phyloP scores from a whole-genome alignment of 2,888 invertebrate genomes.

The Nemotelus pantherinus region DNA sequence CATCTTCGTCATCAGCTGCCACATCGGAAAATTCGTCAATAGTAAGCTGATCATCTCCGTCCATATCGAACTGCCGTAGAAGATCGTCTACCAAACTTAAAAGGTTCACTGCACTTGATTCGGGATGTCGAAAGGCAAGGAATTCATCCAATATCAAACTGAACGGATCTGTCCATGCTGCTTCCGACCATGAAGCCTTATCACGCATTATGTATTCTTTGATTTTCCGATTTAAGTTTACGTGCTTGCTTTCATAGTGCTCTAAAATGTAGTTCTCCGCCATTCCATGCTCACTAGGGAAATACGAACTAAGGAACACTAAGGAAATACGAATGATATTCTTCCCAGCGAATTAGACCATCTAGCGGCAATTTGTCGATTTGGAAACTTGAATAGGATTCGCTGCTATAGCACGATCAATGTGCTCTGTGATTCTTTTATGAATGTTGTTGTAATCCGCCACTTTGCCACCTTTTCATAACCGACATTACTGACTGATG shows the following conservation, averaged over 20 bases:
- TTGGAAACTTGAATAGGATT: slow-evolving; percentile 74
- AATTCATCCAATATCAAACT: slow-evolving; percentile 80
- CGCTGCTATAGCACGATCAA: slow-evolving; percentile 72
- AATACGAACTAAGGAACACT: slow-evolving; percentile 73
- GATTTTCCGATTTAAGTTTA: slow-evolving; percentile 70
- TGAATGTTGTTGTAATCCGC: slow-evolving; percentile 66
- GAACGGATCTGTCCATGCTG: slow-evolving; percentile 78
- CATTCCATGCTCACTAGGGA: slow-evolving; percentile 74
- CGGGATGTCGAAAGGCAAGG: slow-evolving; percentile 83
- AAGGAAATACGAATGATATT: slow-evolving; percentile 80
- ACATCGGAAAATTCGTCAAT: slow-evolving; percentile 80
- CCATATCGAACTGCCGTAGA: slow-evolving; percentile 77
- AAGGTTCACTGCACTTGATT: slow-evolving; percentile 76
- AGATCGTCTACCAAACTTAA: slow-evolving; percentile 79
- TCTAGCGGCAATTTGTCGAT: slow-evolving; percentile 75
- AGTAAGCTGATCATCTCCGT: slow-evolving; percentile 78
- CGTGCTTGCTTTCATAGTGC: slow-evolving; percentile 74
- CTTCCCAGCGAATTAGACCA: slow-evolving; percentile 77
- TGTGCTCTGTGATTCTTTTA: slow-evolving; percentile 74
- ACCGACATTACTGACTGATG: too few relatives aligned
- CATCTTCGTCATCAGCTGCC: slow-evolving; percentile 66
- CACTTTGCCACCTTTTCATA: too few relatives aligned
- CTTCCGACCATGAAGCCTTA: slow-evolving; percentile 82
- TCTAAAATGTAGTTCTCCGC: slow-evolving; percentile 72
- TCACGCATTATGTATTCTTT: slow-evolving; percentile 80